phyloP scores from a whole-genome alignment of 2,113 vertebrate species.

The Aepyceros melampus region DNA sequence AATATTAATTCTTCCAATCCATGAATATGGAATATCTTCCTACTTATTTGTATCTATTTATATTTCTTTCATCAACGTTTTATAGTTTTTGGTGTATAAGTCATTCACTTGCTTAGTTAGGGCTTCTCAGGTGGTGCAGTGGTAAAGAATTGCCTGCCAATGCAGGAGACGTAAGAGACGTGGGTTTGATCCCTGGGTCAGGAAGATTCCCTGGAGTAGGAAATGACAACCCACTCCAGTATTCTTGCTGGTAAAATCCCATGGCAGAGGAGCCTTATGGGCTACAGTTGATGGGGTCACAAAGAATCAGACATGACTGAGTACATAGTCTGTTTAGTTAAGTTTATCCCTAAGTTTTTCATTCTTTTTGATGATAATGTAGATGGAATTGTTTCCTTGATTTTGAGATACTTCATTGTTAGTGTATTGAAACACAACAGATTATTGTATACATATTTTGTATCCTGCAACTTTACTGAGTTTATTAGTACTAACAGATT shows the following conservation, averaged over 20 bases:
- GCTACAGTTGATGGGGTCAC: background rate
- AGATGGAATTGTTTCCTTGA: background rate
- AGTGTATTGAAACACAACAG: background rate
- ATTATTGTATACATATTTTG: background rate
- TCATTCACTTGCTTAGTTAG: background rate
- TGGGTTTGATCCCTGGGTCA: background rate
- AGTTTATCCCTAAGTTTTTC: background rate
- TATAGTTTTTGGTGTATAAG: background rate
- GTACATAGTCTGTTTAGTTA: background rate
- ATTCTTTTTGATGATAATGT: background rate
- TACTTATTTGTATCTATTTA: background rate
- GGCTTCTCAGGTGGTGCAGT: background rate
- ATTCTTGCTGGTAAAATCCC: background rate
- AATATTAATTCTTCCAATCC: background rate
- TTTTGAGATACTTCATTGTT: background rate
- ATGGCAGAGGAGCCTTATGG: background rate
- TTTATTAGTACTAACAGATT: background rate
- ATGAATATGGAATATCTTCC: background rate
- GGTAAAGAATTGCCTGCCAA: background rate
- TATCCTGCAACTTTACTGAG: background rate
- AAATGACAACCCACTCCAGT: background rate
- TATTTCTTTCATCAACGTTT: background rate
- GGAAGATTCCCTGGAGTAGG: background rate
- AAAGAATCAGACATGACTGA: background rate
- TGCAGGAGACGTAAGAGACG: accelerated